Percentiles rank a stretch among this genome's conserved stretches.
Evolutionary conservation across 2,797 vertebrate genomes (phyloP).

Genomic region (Arremon brunneinucha): DNA sequence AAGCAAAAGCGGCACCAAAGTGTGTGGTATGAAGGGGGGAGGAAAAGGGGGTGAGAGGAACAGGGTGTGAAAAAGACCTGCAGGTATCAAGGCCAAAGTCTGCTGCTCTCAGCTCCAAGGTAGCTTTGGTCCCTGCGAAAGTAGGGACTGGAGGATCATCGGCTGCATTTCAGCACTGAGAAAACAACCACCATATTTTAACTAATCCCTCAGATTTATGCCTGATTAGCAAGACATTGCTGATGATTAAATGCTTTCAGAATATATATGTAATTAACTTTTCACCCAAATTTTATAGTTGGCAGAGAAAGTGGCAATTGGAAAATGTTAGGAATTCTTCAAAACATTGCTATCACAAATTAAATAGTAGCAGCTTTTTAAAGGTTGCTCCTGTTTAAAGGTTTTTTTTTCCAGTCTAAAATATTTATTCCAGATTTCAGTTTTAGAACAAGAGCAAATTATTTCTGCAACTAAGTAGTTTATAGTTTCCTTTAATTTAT

Average conservation of each 20-base stretch:
- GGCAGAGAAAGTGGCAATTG: background rate
- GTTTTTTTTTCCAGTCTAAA: background rate
- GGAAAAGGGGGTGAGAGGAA: background rate
- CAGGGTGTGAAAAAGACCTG: background rate
- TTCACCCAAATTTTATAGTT: background rate
- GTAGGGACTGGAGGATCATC: background rate
- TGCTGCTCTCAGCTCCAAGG: background rate
- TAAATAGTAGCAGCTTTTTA: background rate
- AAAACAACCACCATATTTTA: background rate
- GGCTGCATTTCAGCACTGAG: background rate
- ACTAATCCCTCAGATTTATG: background rate
- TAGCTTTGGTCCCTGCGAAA: background rate
- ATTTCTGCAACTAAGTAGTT: constrained; percentile 18
- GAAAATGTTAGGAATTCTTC: background rate
- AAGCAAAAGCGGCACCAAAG: background rate
- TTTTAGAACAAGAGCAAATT: background rate
- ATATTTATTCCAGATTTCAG: background rate
- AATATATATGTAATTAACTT: constrained; percentile 22
- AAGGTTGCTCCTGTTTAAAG: background rate
- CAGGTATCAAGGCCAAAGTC: background rate
- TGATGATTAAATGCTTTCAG: background rate
- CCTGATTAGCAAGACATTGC: background rate
- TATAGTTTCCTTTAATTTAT: constrained; percentile 39
- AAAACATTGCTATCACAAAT: background rate
- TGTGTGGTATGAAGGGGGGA: background rate